Evolutionary conservation across 2,797 vertebrate genomes (phyloP), one percentile per base, ranked within the genome.

Genomic region (Micrastur ruficollis): DNA sequence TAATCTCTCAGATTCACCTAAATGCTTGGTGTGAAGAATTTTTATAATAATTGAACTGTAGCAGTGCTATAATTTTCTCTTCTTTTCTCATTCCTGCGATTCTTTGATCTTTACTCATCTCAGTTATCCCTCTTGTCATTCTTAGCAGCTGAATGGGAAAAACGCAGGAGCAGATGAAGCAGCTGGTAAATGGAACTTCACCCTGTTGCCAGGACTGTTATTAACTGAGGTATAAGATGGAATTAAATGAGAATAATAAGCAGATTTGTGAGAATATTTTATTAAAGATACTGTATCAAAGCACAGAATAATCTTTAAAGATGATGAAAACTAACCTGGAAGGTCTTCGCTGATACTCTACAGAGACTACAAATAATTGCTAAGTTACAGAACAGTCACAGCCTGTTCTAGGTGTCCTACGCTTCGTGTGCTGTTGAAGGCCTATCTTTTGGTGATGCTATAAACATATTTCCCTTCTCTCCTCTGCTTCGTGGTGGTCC

Each of bases 171-270:
- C 81, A 68, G 42, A 86, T 82, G 86, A 94, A 96, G n/a, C 67
- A 56, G 61, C 18, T 58, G 22, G 27, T 72, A 94, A 78, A 63
- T 76, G 74, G 59, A 76, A 93, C 47, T 92, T 78, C 58, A 81
- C 56, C 23, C 53, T 81, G 47, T 94, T 89, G 84, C 42, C 20
- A 3, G n/a, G 67, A 89, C 79, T 93, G 70, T 70, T 92, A 80
- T 74, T 66, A 89, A 92, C 34, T 94, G 38, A 36, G 42, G 66
- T 85, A 52, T 66, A 83, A 88, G 1, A 90, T 96, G 68, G 75
- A 96, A 97, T 96, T 95, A 96, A 97, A 97, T 93, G 40, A 97
- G 92, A 97, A 79, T 97, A 97, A 95, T 95, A 97, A 96, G 66
- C 95, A 88, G 86, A 92, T 90, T 96, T 93, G 62, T 90, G 68